A percentile compares a stretch with the other conserved stretches of the same genome.
phyloP scores from a whole-genome alignment of 2,113 vertebrate species.

The Odocoileus virginianus region DNA sequence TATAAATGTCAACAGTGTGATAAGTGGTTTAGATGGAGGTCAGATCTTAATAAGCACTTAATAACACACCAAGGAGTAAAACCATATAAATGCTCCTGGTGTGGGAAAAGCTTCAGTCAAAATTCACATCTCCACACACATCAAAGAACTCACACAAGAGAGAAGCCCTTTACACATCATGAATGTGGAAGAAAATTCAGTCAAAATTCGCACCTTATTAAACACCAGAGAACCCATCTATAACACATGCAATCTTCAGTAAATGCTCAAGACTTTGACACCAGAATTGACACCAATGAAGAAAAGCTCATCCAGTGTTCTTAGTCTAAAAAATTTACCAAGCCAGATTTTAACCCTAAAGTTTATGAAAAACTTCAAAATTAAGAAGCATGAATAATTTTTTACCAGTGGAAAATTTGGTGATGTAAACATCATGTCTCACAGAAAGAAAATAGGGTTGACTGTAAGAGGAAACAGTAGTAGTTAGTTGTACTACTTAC shows the following conservation, averaged over 20 bases:
- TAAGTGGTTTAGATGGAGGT: conserved; percentile 72
- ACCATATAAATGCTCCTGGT: conserved; percentile 80
- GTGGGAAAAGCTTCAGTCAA: conserved; percentile 88
- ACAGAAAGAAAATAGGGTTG: not conserved
- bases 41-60: conserved; percentile 76
- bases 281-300: conserved; percentile 29
- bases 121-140: conserved; percentile 88
- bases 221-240: conserved; percentile 72
- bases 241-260: conserved; percentile 39
- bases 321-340: not conserved
- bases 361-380: not conserved
- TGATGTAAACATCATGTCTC: not conserved
- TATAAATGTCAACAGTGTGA: conserved; percentile 72
- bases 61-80: conserved; percentile 85
- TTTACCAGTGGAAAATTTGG: not conserved
- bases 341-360: not conserved
- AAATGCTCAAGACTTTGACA: conserved; percentile 45
- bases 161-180: conserved; percentile 73
- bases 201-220: conserved; percentile 65
- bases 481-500: not conserved
- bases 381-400: not conserved
- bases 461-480: not conserved
- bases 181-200: conserved; percentile 78
- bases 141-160: conserved; percentile 82
- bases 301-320: not conserved